A percentile compares a stretch with the other conserved stretches of the same genome.
Conservation (phyloP, 2,888 invertebrate genomes). For the Odontomyia ornata region DNA sequence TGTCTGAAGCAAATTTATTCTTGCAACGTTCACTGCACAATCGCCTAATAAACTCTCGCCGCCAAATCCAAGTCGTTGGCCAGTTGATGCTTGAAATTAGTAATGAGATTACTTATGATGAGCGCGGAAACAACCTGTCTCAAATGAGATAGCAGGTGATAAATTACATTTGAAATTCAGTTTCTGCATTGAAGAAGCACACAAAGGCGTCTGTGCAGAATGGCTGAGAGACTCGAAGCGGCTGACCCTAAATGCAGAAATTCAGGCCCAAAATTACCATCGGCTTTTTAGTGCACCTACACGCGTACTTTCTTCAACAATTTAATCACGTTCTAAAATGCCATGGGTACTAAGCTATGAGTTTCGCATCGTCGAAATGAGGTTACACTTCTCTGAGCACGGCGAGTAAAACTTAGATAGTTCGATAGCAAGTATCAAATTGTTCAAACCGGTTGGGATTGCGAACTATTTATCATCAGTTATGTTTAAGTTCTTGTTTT, state of each 20-base stretch:
- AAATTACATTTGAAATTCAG: conserved; percentile 3
- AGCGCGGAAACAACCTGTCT: not conserved
- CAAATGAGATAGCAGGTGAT: not conserved
- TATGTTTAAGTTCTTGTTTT: not conserved
- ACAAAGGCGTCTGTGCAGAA: not conserved
- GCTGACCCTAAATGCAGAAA: conserved; percentile 30
- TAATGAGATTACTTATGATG: conserved; percentile 43
- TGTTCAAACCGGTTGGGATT: not conserved
- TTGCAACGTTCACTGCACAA: too few species aligned
- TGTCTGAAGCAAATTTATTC: too few species aligned
- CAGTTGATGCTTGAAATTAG: not conserved
- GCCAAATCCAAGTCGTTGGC: too few species aligned
- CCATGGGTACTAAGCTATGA: conserved; percentile 24
- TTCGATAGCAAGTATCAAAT: not conserved
- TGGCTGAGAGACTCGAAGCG: too few species aligned
- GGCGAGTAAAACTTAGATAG: not conserved
- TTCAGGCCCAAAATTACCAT: conserved; percentile 11
- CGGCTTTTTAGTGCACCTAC: conserved; percentile 22
- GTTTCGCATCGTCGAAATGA: conserved; percentile 5
- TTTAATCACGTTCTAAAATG: conserved; percentile 33
- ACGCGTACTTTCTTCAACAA: conserved; percentile 22
- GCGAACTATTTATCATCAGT: not conserved
- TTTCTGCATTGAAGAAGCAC: not conserved
- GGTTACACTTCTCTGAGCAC: conserved; percentile 13
- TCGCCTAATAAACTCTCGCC: too few species aligned